Evolutionary conservation across 2,797 vertebrate species (phyloP), one percentile per base, ranked within the genome.

Genomic region (Sebastes itinus): DNA sequence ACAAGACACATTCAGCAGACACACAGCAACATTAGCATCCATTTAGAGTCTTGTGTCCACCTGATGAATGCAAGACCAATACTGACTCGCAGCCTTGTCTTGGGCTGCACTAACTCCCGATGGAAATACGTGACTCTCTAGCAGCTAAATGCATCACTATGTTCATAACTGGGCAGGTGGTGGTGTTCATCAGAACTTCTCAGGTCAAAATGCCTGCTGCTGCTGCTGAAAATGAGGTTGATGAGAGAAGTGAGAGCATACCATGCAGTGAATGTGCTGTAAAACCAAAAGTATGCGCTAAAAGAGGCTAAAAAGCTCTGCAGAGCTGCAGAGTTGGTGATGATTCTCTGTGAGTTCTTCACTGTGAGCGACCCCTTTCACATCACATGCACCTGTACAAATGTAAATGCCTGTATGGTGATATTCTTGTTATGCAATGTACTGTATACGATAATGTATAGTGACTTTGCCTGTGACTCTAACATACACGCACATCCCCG

Each of bases 381-480:
- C 54, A 32, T 59, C 14, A 66, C 18, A 59, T 23, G 13, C 18
- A 33, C 20, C 33, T 5, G 5, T 12, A 52, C 27, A 56, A 11
- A 56, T 55, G 12, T 27, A 2, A 4, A 20, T 5, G 11, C 2
- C 38, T 63, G 2, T 16, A 22, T 69, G 52, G 14, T 32, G 13
- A 55, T 16, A 1, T 4, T 14, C 4, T 33, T 13, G 25, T 78
- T 77, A 78, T 56, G 52, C 22, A 86, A 82, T 7, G 2, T 33
- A 33, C 32, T 10, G 32, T 23, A 14, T 33, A 73, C 9, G 65
- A 11, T 46, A 33, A 75, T 35, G 18, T 59, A 46, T 68, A 18
- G 27, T 20, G 75, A 83, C 27, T 85, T 38, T 81, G 58, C 32
- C 28, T 18, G 2, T 71, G 38, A 23, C 61, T 75, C 28, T 18